Conservation (phyloP, 2,888 invertebrate species). For the Ryuthela nishihirai region DNA sequence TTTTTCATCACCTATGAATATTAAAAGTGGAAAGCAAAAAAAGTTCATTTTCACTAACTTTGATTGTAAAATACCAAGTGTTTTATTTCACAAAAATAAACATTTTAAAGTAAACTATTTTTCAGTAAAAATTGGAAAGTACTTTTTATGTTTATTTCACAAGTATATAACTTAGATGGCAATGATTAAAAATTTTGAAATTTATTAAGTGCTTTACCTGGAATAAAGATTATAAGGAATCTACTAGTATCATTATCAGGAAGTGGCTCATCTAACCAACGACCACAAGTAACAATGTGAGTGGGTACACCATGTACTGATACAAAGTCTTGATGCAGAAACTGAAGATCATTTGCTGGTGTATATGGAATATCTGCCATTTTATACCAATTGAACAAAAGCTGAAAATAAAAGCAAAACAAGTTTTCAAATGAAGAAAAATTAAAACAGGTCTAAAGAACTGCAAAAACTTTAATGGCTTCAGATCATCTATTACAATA, state of each 20-base stretch:
- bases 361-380: constrained; percentile 37
- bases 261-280: constrained; percentile 60
- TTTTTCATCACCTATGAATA: too few relatives aligned
- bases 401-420: neutral
- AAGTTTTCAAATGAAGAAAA: too few relatives aligned
- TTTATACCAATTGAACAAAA: too few relatives aligned
- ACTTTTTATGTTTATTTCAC: too few relatives aligned
- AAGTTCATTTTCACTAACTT: too few relatives aligned
- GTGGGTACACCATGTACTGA: constrained; percentile 66
- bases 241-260: constrained; percentile 55
- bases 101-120: too few relatives aligned
- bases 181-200: too few relatives aligned
- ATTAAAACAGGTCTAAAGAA: too few relatives aligned
- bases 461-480: neutral
- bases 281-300: constrained; percentile 67
- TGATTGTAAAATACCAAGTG: too few relatives aligned
- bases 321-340: constrained; percentile 50
- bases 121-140: too few relatives aligned
- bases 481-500: neutral
- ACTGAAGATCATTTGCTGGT: constrained; percentile 36
- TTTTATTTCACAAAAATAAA: too few relatives aligned
- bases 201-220: constrained; percentile 58
- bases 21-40: too few relatives aligned
- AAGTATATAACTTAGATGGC: neutral
- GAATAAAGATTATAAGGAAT: constrained; percentile 68